A percentile compares a stretch with the other conserved stretches of the same genome.
These are phyloP conservation scores for Triops longicaudatus DNA, from an alignment of 1,140 invertebrate genomes.

Conservation along the genomic window DNA sequence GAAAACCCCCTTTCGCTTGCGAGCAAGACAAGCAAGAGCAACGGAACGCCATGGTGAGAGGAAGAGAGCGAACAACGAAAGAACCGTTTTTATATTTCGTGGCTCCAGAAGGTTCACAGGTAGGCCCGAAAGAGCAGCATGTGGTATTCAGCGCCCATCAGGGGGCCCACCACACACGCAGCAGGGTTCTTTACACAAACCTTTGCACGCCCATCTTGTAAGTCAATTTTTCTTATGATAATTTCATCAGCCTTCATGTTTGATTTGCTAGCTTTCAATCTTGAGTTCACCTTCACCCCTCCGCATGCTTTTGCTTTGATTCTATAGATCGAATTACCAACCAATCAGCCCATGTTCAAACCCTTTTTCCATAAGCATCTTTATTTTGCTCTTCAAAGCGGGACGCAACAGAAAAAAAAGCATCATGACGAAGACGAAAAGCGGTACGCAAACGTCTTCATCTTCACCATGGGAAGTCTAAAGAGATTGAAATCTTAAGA, in stretches of 20 bases:
- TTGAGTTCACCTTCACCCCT: neutral
- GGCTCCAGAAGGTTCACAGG: neutral
- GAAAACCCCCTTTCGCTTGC: neutral
- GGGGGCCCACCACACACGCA: constrained; percentile 8
- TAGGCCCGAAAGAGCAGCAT: constrained; percentile 10
- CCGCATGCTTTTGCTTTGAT: neutral
- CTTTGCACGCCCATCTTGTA: constrained; percentile 14
- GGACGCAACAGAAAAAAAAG: neutral
- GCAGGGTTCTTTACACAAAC: constrained; percentile 14
- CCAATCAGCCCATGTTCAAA: neutral
- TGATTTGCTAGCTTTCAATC: constrained; percentile 15
- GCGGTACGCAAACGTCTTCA: neutral
- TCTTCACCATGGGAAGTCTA: neutral
- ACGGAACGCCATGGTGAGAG: too few species aligned
- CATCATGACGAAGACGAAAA: neutral
- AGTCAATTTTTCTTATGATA: constrained; percentile 16
- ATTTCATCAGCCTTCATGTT: constrained; percentile 15
- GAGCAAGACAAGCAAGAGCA: neutral
- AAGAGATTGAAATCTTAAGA: neutral
- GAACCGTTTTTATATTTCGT: neutral
- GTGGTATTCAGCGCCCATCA: constrained; percentile 14
- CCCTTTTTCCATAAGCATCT: too few species aligned
- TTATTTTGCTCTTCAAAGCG: too few species aligned
- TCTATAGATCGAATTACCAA: constrained; percentile 1
- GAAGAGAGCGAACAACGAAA: too few species aligned